Evolutionary conservation across 2,888 invertebrate species (phyloP), one percentile per base, ranked within the genome.

Genomic region (Capitulum mitella): DNA sequence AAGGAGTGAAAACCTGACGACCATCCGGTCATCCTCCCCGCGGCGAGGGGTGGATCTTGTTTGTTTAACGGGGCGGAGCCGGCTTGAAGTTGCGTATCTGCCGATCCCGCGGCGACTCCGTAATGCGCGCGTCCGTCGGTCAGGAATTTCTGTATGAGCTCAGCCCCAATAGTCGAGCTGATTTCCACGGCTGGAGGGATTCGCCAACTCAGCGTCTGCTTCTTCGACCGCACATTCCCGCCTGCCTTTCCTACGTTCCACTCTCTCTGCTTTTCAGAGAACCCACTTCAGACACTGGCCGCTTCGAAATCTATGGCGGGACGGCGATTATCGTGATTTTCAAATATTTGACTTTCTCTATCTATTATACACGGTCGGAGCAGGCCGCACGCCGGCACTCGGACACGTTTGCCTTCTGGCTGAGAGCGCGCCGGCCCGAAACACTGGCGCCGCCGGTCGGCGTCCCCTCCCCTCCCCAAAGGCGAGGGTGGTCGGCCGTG

Each of bases 301-400:
- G 3, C 64, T 34, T 5, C 12, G 1, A 10, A 19, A 6, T 10
- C 64, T 12, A 1, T 3, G 64, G 19, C 34, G 14, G 64, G 1
- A 5, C 34, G 34, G 19, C 34, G 64, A 34, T 64, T 64, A 64
- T 64, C n/a, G 64, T 64, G 10, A 32, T 32, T 51, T 64, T 64
- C 64, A 34, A 64, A 64, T 64, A 64, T 64, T 64, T 64, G 34
- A 64, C 64, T 64, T 64, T 64, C 64, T 64, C 64, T 51, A 19
- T 16, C 19, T 32, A 26, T 54, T 54, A 54, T 54, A 26, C 61
- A 12, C 8, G 32, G 29, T 12, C 8, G 29, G 19, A 29, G 61
- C 29, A 29, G 61, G 8, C 29, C 29, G 12, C n/a, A 61, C 12
- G 29, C 6, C 29, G 29, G 61, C 61, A 32, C 61, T 61, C 61